Evolutionary conservation across 2,888 invertebrate genomes (phyloP).

Genomic region (Cephus rjabovi): DNA sequence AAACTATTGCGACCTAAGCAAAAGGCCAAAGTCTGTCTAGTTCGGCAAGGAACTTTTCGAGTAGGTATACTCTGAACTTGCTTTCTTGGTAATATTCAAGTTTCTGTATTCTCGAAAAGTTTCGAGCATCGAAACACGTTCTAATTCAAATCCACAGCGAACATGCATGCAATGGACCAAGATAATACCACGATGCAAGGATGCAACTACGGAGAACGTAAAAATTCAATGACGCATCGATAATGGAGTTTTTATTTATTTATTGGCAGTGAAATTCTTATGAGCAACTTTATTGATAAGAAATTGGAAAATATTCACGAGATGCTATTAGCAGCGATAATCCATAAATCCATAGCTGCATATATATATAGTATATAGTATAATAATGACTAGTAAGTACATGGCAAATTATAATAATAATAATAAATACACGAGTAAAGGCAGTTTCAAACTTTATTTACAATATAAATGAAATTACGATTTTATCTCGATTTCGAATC

Average conservation of each 20-base stretch:
- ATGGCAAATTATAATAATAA: too few relatives aligned
- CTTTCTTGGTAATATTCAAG: background rate
- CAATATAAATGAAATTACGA: too few relatives aligned
- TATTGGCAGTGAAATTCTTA: background rate
- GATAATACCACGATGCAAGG: background rate
- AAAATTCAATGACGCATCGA: background rate
- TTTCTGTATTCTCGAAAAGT: background rate
- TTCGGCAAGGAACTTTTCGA: background rate
- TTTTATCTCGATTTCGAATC: too few relatives aligned
- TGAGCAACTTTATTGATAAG: background rate
- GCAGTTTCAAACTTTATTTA: too few relatives aligned
- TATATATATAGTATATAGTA: too few relatives aligned
- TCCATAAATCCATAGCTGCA: too few relatives aligned
- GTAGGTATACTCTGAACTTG: background rate
- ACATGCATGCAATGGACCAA: background rate
- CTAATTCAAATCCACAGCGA: background rate
- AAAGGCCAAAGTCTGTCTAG: background rate
- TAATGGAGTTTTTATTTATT: background rate
- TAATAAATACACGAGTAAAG: too few relatives aligned
- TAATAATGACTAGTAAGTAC: too few relatives aligned
- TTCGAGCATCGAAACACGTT: background rate
- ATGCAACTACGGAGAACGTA: background rate
- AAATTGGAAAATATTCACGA: too few relatives aligned
- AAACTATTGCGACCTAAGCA: background rate
- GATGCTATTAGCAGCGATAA: too few relatives aligned